phyloP scores from a whole-genome alignment of 2,888 invertebrate species.

The Asteroscopus sphinx region DNA sequence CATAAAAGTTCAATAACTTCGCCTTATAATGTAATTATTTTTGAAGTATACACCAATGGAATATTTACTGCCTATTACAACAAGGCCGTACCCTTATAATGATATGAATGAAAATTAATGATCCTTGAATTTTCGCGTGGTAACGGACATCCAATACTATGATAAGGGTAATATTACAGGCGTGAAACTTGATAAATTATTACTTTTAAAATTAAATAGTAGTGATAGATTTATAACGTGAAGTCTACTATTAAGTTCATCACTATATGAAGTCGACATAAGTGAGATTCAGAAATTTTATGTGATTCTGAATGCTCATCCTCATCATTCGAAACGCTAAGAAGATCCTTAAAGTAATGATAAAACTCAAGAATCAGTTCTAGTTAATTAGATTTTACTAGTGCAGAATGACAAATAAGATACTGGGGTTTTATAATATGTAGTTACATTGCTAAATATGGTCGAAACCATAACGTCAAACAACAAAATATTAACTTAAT shows the following conservation, averaged over 20 bases:
- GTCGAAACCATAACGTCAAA: no score
- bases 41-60: constrained; percentile 45
- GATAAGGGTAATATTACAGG: constrained; percentile 36
- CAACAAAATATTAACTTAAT: not conserved
- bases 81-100: constrained; percentile 54
- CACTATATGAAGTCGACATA: no score
- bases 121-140: constrained; percentile 53
- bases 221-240: constrained; percentile 21
- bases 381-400: no score
- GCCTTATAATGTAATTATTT: constrained; percentile 37
- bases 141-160: constrained; percentile 45
- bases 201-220: constrained; percentile 15
- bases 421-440: no score
- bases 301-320: no score
- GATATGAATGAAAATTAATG: constrained; percentile 68
- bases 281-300: no score
- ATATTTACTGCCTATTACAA: constrained; percentile 57
- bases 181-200: constrained; percentile 29
- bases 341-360: no score
- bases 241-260: not conserved
- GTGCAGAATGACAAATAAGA: no score
- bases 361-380: no score
- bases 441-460: no score
- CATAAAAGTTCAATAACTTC: no score
- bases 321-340: no score